Conservation (phyloP, 2,113 vertebrate genomes). For the Clarias batrachus region DNA sequence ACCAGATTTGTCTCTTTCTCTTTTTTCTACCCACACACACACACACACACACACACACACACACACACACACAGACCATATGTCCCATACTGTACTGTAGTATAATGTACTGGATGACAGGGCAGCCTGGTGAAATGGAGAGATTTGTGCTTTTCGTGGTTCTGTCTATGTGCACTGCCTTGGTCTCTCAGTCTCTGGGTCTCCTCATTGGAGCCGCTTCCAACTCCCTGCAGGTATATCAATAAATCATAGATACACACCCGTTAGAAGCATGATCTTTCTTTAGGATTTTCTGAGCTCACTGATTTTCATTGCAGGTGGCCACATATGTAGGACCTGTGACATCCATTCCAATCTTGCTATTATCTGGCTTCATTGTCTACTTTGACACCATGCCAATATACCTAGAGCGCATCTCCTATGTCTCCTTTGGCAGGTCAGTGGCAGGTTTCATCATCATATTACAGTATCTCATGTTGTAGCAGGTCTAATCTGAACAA, state of each 20-base stretch:
- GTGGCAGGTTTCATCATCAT: conserved; percentile 23
- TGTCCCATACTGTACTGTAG: conserved; percentile 95
- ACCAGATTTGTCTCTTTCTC: conserved; percentile 9
- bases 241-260: not conserved
- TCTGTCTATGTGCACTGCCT: conserved; percentile 85
- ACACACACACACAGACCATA: conserved; percentile 74
- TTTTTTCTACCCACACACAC: not conserved
- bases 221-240: conserved; percentile 87
- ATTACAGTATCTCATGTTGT: not conserved
- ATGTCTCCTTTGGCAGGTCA: conserved; percentile 96
- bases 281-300: not conserved
- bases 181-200: conserved; percentile 94
- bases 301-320: conserved; percentile 71
- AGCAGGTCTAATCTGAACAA: not conserved
- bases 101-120: conserved; percentile 99
- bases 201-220: conserved; percentile 96
- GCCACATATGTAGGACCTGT: conserved; percentile 95
- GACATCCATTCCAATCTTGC: conserved; percentile 91
- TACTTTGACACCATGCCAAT: conserved; percentile 98
- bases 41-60: not conserved
- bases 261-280: not conserved
- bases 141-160: conserved; percentile 94
- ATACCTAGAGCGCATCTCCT: conserved; percentile 96
- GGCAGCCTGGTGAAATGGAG: conserved; percentile 87
- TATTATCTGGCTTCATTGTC: conserved; percentile 98